Conservation (phyloP, 1,140 invertebrate genomes). For the Sinonovacula constricta region DNA sequence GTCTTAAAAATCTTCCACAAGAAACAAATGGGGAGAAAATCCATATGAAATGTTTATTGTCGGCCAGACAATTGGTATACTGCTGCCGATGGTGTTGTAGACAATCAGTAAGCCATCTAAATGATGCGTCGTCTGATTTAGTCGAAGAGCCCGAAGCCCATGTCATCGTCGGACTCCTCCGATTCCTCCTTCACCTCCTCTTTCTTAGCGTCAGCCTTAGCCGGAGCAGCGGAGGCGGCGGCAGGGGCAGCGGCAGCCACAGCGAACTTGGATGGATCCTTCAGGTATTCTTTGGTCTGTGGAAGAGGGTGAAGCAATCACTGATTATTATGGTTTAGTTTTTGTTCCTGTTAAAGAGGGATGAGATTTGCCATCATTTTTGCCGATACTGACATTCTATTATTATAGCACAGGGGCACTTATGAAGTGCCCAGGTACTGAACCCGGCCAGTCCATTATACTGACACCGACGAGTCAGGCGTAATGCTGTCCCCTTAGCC, state of each 20-base stretch:
- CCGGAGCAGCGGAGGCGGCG: slow-evolving; percentile 82
- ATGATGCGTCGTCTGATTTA: no score
- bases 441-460: no score
- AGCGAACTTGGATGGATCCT: slow-evolving; percentile 96
- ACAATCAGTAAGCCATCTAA: background rate
- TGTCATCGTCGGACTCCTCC: slow-evolving; percentile 85
- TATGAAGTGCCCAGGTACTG: no score
- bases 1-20: no score
- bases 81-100: background rate
- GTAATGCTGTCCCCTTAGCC: no score
- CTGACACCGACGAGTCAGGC: no score
- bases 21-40: no score
- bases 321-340: background rate
- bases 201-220: slow-evolving; percentile 81
- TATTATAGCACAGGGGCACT: no score
- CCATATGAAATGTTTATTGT: no score
- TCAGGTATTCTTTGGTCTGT: slow-evolving; percentile 80
- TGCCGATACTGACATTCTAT: background rate
- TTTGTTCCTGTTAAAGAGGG: background rate
- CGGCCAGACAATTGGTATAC: no score
- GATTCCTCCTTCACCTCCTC: slow-evolving; percentile 84
- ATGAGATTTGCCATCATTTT: no score
- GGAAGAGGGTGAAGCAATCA: no score
- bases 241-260: slow-evolving; percentile 82
- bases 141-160: slow-evolving; percentile 86